Evolutionary conservation across 2,797 vertebrate species (phyloP), one percentile per base, ranked within the genome.

Genomic region (Calcarius lapponicus): DNA sequence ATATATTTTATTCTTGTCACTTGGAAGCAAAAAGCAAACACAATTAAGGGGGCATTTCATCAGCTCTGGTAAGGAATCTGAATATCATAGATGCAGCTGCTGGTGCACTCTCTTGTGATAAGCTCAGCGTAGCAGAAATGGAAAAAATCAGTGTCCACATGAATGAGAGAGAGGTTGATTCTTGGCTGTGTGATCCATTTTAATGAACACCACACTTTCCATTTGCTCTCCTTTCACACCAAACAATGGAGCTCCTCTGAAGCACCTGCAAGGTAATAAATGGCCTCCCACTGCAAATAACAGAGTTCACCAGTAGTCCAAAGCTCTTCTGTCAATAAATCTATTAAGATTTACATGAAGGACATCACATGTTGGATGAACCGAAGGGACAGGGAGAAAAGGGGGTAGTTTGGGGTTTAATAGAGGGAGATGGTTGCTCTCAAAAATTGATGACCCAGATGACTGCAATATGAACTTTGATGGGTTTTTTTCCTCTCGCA

Each of bases 21-120:
- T 81, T 67, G 79, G 62, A 65, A 75, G 78, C 71, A 78, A 66
- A 86, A 96, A 66, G 40, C 38, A 82, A 87, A 72, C 47, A 71
- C 87, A 84, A 66, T 92, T 96, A 92, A 36, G 34, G 65, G 93
- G 80, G 80, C 84, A 79, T 94, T 96, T 95, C 71, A 88, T 90
- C 91, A 91, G 84, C 86, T 87, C 78, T 67, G 32, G 75, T 60
- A 47, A 87, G 83, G 81, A 88, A 95, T 94, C 69, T 66, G 76
- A 90, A 75, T 89, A 90, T 84, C 75, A 48, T 20, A 84, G 87
- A 70, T 91, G 51, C 83, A 79, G 79, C 87, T 95, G 67, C 72
- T 86, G 79, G 72, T 22, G 8, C 74, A 47, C n/a, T 79, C 62
- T 58, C 51, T 70, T 67, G 81, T 94, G 88, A 96, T 95, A 86